These are phyloP conservation scores for Talpa occidentalis DNA, from an alignment of 2,113 vertebrate genomes.

Conservation along the genomic window DNA sequence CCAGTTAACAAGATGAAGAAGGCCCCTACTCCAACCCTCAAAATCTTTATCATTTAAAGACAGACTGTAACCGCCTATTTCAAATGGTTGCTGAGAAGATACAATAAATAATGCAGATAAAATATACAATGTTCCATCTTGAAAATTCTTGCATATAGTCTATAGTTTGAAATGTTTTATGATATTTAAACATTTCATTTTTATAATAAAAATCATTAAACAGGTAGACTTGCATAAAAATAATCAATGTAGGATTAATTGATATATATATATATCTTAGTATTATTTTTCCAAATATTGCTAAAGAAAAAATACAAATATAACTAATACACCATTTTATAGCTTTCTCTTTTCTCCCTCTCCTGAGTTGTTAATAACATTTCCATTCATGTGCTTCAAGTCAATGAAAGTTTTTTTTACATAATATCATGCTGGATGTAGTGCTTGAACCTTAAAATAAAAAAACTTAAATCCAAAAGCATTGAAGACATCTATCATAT, in stretches of 20 bases:
- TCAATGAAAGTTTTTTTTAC: not conserved
- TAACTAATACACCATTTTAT: not conserved
- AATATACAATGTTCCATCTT: not conserved
- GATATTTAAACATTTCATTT: not conserved
- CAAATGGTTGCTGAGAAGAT: not conserved
- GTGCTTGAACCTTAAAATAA: conserved; percentile 16
- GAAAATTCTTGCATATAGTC: not conserved
- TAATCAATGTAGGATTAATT: conserved; percentile 1
- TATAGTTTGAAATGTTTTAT: not conserved
- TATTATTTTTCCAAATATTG: not conserved
- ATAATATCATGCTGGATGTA: not conserved
- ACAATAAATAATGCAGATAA: not conserved
- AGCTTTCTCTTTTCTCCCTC: not conserved
- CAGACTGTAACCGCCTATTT: not conserved
- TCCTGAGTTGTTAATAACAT: not conserved
- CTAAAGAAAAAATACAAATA: conserved; percentile 39
- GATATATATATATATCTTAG: not conserved
- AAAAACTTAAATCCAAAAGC: conserved; percentile 43
- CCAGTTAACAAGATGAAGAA: not conserved
- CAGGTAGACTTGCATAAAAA: not conserved
- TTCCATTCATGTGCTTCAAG: not conserved
- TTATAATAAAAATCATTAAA: not conserved
- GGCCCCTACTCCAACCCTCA: not conserved
- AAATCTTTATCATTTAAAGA: not conserved
- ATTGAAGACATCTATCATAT: conserved; percentile 29